phyloP scores from a whole-genome alignment of 64 coral and sea anemone genomes.

The Stichodactyla mertensii region DNA sequence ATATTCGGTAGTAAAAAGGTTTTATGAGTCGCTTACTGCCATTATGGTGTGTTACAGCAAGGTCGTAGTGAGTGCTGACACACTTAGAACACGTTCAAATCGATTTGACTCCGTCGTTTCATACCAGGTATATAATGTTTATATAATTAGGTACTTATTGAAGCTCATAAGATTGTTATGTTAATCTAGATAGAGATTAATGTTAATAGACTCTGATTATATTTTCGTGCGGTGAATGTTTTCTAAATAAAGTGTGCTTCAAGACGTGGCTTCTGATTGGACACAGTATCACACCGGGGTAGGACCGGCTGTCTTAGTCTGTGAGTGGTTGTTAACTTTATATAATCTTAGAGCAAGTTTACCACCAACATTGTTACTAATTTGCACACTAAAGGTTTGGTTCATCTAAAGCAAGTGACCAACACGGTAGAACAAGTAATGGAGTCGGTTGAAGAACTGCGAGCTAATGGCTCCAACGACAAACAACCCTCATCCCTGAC shows the following conservation, averaged over 20 bases:
- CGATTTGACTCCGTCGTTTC: not conserved
- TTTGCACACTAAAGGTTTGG: not conserved
- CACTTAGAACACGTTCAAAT: not conserved
- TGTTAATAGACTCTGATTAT: slow-evolving; percentile 99
- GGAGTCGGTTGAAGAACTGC: not conserved
- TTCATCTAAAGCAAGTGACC: not conserved
- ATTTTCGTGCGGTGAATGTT: slow-evolving; percentile 94
- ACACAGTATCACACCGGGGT: not conserved
- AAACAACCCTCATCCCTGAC: slow-evolving; percentile 3
- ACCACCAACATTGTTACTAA: not conserved
- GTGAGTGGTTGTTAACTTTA: not conserved
- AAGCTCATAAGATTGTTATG: slow-evolving; percentile 99
- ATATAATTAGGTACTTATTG: slow-evolving; percentile 99
- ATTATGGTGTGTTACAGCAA: not conserved
- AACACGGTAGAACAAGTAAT: not conserved
- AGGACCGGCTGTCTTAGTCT: not conserved
- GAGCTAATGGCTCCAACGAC: not conserved
- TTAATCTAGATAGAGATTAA: slow-evolving; percentile 99
- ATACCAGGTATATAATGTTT: slow-evolving; percentile 81
- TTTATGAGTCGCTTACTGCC: slow-evolving; percentile 12
- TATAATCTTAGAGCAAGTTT: not conserved
- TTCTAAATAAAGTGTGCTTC: slow-evolving; percentile 80
- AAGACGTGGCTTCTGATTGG: slow-evolving; percentile 77
- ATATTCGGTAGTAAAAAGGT: slow-evolving; percentile 26
- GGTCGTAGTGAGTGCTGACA: not conserved